Base-by-base conservation (phyloP, 2,888 invertebrate genomes). In the Nipponacmea schrenckii region DNA sequence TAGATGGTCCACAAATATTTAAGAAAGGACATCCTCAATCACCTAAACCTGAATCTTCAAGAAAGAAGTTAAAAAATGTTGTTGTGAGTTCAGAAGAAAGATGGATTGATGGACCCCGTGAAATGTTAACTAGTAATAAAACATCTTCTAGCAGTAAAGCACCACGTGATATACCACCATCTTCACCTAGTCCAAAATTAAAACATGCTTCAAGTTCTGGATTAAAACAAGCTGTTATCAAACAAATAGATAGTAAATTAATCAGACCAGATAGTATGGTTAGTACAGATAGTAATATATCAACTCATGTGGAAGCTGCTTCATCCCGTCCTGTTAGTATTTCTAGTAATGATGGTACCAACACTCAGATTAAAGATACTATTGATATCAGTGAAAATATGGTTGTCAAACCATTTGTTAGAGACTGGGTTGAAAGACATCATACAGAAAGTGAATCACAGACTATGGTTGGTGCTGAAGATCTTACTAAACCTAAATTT, bases 1-100 rank as follows among this genome's bases (percentile, higher is more conserved):
- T 97, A 70, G 97, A 97, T 88, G 97, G 97, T 0, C 97, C 97
- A n/a, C 78, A 83, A 26, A 82, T 83, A 50, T 79, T 1, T 94
- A 95, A 82, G 62, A 76, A 77, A 14, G 62, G 45, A 2, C 65
- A 70, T 50, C 68, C 67, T 24, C 64, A 64, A 24, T 46, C 48
- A 15, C 62, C 68, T 44, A 64, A 70, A 10, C 68, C 73, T 12
- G 68, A 66, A n/a, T 65, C 70, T 7, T 72, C 56, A 4, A 20
- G 56, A 24, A 56, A 56, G 69, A 96, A 96, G 71, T 65, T 71
- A 71, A 62, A 15, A 1, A 62, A 12, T n/a, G 62, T n/a, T 62
- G 56, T 56, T 70, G 83, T 83, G 74, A 80, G 83, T 79, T 96
- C 85, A 94, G 96, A 83, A 70, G 86, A 86, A 72, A 81, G 80